Conservation (phyloP, 1,140 invertebrate genomes). For the Bombus waltoni region DNA sequence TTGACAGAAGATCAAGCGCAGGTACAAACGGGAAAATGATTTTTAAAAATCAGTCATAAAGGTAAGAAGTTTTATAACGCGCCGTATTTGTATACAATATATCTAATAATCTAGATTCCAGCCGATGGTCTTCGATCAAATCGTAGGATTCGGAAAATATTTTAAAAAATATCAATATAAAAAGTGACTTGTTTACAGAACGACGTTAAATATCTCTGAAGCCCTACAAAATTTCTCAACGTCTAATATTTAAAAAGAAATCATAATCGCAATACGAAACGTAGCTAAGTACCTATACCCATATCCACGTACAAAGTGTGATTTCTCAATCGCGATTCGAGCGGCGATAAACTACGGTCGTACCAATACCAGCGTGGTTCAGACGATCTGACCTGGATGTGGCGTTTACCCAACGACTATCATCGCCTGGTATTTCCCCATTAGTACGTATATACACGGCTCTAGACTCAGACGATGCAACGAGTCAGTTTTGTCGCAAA, state of each 20-base stretch:
- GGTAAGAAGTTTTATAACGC: too few species aligned
- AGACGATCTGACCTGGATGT: constrained; percentile 55
- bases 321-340: too few species aligned
- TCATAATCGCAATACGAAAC: neutral
- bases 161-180: too few species aligned
- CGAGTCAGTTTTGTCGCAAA: constrained; percentile 20
- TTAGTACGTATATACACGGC: neutral
- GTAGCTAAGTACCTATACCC: neutral
- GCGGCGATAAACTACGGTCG: neutral
- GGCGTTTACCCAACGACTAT: constrained; percentile 39
- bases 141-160: too few species aligned
- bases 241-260: neutral
- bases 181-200: too few species aligned
- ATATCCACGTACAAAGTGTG: neutral
- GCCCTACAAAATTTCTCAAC: neutral
- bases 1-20: too few species aligned
- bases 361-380: neutral
- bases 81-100: too few species aligned
- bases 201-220: too few species aligned
- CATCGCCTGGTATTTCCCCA: constrained; percentile 12
- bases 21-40: too few species aligned
- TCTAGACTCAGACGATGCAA: neutral
- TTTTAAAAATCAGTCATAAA: too few species aligned
- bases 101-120: too few species aligned
- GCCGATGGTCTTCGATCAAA: too few species aligned